phyloP scores from a whole-genome alignment of 53 echinoderm and acorn worm species.

The Antedon mediterranea region DNA sequence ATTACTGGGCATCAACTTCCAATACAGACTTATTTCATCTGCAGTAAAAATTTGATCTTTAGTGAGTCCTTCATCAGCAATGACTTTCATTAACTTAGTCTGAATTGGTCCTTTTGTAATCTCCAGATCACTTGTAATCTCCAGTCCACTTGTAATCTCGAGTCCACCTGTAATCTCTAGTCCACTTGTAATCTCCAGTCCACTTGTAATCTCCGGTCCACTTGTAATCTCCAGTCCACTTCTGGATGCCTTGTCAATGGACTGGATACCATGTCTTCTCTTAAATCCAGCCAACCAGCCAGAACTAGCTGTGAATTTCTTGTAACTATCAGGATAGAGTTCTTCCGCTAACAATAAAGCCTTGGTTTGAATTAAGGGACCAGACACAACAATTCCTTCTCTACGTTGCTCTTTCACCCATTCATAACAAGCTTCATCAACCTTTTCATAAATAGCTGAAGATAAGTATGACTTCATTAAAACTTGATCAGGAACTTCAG shows the following conservation, averaged over 20 bases:
- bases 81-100: not conserved
- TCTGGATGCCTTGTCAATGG: too few species aligned
- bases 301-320: not conserved
- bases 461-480: not conserved
- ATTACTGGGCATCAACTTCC: not conserved
- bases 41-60: slow-evolving; percentile 9
- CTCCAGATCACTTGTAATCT: too few species aligned
- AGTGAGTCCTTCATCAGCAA: not conserved
- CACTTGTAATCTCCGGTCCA: too few species aligned
- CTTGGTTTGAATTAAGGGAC: not conserved
- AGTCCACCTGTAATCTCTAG: too few species aligned
- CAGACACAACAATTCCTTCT: not conserved
- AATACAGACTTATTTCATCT: slow-evolving; percentile 11
- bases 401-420: not conserved
- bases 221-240: too few species aligned
- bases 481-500: not conserved
- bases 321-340: not conserved
- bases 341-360: too few species aligned
- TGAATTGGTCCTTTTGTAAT: not conserved
- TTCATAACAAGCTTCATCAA: not conserved
- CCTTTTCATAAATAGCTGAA: not conserved
- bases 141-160: too few species aligned
- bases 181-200: too few species aligned
- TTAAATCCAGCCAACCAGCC: slow-evolving; percentile 16
- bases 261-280: slow-evolving; percentile 7